Percentiles rank a stretch among this genome's conserved stretches.
These are phyloP conservation scores for Tachyglossus aculeatus DNA, from an alignment of 2,797 vertebrate genomes.

Conservation along the genomic window DNA sequence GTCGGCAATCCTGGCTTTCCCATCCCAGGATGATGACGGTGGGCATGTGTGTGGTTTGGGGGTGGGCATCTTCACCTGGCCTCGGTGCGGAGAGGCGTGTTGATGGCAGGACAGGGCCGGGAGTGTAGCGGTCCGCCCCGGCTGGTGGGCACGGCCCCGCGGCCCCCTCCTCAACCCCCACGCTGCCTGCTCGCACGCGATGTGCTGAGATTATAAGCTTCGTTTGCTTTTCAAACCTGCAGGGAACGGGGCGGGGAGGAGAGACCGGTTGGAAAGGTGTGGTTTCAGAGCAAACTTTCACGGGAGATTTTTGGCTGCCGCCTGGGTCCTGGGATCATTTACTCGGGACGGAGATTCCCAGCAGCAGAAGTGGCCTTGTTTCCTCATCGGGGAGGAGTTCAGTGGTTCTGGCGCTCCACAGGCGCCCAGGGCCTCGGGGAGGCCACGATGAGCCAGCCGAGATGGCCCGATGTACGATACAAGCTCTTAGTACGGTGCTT, in stretches of 20 bases:
- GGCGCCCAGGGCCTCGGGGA: no score
- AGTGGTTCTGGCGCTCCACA: no score
- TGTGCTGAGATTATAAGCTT: conserved; percentile 58
- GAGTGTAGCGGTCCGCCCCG: conserved; percentile 59
- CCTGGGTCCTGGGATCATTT: neutral
- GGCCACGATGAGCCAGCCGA: no score
- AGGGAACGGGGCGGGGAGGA: conserved; percentile 38
- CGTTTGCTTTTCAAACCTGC: conserved; percentile 51
- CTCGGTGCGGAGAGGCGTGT: conserved; percentile 69
- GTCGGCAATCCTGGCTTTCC: conserved; percentile 54
- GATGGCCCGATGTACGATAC: no score
- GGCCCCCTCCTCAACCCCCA: conserved; percentile 47
- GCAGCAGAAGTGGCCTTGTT: neutral
- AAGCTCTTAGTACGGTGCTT: no score
- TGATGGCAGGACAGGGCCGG: conserved; percentile 66
- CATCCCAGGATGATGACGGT: conserved; percentile 12
- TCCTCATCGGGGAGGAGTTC: no score
- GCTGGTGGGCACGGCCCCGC: conserved; percentile 51
- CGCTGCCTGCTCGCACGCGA: conserved; percentile 60
- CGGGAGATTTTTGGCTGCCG: neutral
- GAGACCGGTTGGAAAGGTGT: conserved; percentile 8
- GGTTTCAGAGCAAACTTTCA: conserved; percentile 26
- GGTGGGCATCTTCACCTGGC: conserved; percentile 50
- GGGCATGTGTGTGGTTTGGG: conserved; percentile 63
- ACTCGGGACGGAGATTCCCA: neutral